Conservation (phyloP, 2,113 vertebrate genomes). For the Osmerus eperlanus region DNA sequence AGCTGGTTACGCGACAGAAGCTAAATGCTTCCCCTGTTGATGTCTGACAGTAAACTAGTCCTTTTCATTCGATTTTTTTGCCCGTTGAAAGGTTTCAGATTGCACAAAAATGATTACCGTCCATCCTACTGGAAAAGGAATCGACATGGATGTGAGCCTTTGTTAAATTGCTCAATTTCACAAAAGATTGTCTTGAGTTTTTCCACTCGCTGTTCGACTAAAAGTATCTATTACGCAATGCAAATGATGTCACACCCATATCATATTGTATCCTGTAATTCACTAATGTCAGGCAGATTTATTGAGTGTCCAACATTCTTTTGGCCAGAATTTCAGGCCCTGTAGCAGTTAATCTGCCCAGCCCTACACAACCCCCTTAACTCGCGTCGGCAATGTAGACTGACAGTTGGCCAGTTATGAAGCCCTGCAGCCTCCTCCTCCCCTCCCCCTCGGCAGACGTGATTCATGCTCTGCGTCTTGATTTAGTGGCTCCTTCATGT, state of each 20-base stretch:
- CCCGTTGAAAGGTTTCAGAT: too few species aligned
- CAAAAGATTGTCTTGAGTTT: too few species aligned
- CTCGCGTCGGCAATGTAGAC: constrained; percentile 37
- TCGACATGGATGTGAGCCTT: too few species aligned
- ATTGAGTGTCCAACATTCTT: constrained; percentile 38
- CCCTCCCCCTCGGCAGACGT: constrained; percentile 66
- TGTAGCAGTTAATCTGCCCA: constrained; percentile 59
- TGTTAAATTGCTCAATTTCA: too few species aligned
- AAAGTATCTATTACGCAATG: too few species aligned
- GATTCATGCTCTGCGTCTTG: constrained; percentile 74
- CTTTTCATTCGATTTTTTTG: constrained; percentile 23
- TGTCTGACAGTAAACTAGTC: constrained; percentile 41
- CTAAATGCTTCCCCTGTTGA: constrained; percentile 7
- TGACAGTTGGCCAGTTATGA: constrained; percentile 60
- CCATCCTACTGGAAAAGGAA: too few species aligned
- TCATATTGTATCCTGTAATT: too few species aligned
- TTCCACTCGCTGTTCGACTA: too few species aligned
- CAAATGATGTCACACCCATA: too few species aligned
- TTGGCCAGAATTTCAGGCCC: constrained; percentile 45
- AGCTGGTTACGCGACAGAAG: too few species aligned
- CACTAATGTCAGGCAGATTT: constrained; percentile 51
- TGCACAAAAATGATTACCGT: too few species aligned
- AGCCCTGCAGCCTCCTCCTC: constrained; percentile 63
- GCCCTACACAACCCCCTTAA: constrained; percentile 63
- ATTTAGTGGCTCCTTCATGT: constrained; percentile 71